Evolutionary conservation across 92 coral and sea anemone genomes (phyloP).

Genomic region (Scolanthus callimorphus): DNA sequence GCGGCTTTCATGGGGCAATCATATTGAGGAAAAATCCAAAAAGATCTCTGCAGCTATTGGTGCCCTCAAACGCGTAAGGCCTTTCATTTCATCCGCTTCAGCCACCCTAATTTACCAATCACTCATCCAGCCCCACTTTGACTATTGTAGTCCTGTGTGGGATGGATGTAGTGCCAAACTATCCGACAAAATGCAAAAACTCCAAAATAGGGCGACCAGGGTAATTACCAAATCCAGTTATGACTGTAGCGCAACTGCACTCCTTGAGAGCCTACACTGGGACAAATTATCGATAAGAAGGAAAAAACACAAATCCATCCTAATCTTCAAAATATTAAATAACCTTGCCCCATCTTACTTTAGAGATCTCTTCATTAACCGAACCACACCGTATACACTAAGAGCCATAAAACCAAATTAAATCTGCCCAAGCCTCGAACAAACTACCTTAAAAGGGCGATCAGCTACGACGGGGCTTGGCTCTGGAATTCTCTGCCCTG

Average conservation of each 20-base stretch:
- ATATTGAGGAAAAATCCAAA: slow-evolving; percentile 11
- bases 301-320: slow-evolving; percentile 5
- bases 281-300: slow-evolving; percentile 18
- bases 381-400: slow-evolving; percentile 5
- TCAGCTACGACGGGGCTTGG: no score
- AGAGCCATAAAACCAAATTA: not conserved
- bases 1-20: slow-evolving; percentile 5
- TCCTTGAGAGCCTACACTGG: slow-evolving; percentile 7
- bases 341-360: slow-evolving; percentile 1
- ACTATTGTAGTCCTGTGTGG: slow-evolving; percentile 33
- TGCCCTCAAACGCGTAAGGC: slow-evolving; percentile 25
- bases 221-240: slow-evolving; percentile 21
- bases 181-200: slow-evolving; percentile 20
- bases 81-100: slow-evolving; percentile 12
- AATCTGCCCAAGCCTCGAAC: slow-evolving; percentile 12
- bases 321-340: slow-evolving; percentile 7
- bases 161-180: slow-evolving; percentile 12
- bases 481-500: no score
- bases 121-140: slow-evolving; percentile 32
- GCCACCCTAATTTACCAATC: slow-evolving; percentile 14
- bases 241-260: slow-evolving; percentile 16
- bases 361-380: not conserved
- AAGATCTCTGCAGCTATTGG: slow-evolving; percentile 19
- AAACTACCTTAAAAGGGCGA: slow-evolving; percentile 4
- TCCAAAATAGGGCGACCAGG: slow-evolving; percentile 49